phyloP scores from a whole-genome alignment of 1,140 invertebrate genomes.

The Aphidius gifuensis region DNA sequence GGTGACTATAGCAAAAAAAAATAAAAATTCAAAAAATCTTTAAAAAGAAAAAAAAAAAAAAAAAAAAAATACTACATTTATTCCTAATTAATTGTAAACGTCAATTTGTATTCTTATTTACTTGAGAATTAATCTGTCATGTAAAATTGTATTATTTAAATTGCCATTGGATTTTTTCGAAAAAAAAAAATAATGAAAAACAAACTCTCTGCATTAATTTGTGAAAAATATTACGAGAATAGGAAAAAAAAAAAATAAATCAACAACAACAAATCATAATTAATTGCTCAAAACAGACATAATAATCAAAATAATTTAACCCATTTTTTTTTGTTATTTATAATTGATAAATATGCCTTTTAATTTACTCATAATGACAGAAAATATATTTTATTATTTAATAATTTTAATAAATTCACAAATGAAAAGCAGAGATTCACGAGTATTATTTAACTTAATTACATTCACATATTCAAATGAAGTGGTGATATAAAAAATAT shows the following conservation, averaged over 20 bases:
- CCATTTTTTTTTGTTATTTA: not conserved
- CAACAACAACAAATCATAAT: too few relatives aligned
- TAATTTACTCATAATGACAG: too few relatives aligned
- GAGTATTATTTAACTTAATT: too few relatives aligned
- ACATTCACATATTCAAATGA: too few relatives aligned
- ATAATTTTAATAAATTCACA: too few relatives aligned
- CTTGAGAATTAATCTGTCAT: not conserved
- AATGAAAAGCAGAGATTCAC: too few relatives aligned
- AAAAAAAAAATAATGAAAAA: not conserved
- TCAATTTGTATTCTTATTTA: slow-evolving; percentile 9
- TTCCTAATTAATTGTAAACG: slow-evolving; percentile 15
- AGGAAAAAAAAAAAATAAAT: slow-evolving; percentile 1
- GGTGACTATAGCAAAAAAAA: slow-evolving; percentile 11
- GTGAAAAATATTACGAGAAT: slow-evolving; percentile 4
- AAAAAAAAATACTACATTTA: not conserved
- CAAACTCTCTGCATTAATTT: too few relatives aligned
- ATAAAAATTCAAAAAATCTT: slow-evolving; percentile 4
- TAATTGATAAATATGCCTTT: too few relatives aligned
- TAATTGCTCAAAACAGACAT: slow-evolving; percentile 1
- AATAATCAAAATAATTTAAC: not conserved
- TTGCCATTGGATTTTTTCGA: not conserved
- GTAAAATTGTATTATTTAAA: not conserved
- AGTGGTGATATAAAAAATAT: too few relatives aligned
- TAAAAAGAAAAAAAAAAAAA: slow-evolving; percentile 3
- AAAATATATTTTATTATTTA: too few relatives aligned